A percentile compares a stretch with the other conserved stretches of the same genome.
Conservation (phyloP, 2,797 vertebrate species). For the Pseudocheirus occidentalis region DNA sequence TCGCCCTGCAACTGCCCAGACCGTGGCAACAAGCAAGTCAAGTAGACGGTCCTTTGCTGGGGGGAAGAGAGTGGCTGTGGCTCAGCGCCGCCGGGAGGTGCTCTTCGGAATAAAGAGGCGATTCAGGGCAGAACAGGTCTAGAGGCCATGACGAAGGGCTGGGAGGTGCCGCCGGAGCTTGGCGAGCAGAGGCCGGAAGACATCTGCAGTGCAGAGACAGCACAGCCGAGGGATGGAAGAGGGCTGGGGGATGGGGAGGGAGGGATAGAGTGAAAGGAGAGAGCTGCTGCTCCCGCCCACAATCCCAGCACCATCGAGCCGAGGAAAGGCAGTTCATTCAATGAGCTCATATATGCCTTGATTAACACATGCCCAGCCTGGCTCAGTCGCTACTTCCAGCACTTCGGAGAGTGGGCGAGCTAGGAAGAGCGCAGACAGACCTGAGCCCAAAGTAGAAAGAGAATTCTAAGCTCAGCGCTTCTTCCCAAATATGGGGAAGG, state of each 20-base stretch:
- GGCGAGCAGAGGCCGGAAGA: slow-evolving; percentile 3
- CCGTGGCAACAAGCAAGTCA: neutral
- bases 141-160: neutral
- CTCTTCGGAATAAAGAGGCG: neutral
- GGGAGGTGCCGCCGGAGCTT: neutral
- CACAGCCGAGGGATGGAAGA: slow-evolving; percentile 28
- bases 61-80: neutral
- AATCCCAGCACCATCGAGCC: slow-evolving; percentile 71
- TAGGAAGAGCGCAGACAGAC: neutral
- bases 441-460: neutral
- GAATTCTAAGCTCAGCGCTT: neutral
- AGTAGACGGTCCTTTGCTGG: neutral
- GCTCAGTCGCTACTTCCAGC: neutral
- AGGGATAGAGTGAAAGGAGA: slow-evolving; percentile 16
- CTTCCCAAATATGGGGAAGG: neutral
- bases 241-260: slow-evolving; percentile 51
- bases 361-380: neutral
- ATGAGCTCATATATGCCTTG: neutral
- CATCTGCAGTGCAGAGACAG: slow-evolving; percentile 84
- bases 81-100: neutral
- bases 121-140: neutral
- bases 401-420: neutral
- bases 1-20: neutral
- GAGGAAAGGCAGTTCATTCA: slow-evolving; percentile 38
- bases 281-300: slow-evolving; percentile 81